Evolutionary conservation across 2,113 vertebrate genomes (phyloP), one percentile per base, ranked within the genome.

Genomic region (Campylorhamphus procurvoides): DNA sequence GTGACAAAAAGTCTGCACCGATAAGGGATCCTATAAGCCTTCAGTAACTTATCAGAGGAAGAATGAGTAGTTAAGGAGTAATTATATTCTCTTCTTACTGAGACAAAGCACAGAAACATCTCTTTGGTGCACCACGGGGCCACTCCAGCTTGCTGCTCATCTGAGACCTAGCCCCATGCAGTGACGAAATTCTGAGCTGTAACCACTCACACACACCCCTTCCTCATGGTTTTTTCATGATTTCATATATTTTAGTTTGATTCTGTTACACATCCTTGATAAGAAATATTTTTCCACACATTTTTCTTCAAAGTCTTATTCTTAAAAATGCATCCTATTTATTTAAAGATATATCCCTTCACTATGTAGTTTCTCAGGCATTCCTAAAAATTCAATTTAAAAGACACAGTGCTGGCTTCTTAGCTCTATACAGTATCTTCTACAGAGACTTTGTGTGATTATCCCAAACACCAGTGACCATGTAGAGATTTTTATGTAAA

Each of bases 91-190:
- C 4, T 14, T 46, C 55, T 84, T 53, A 40, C 6, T 28, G 23
- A 39, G 15, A 84, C 23, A 67, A 85, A 59, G 28, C 44, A 73
- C 19, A 60, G 23, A 18, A 87, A 55, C 1, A 5, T 18, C 35
- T n/a, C 44, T 7, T 10, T 72, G 39, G 42, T 63, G 24, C 47
- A 59, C n/a, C 22, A n/a, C 2, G 11, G 16, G 35, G 35, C 16
- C 74, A n/a, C 33, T 31, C 40, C 3, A 84, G 40, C 37, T 28
- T 49, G 18, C 18, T 72, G 37, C n/a, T 76, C 62, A 37, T 25
- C 18, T 72, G 20, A 67, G 19, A 37, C 8, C 4, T 0, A 20
- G 40, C 19, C n/a, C 37, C 31, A 62, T 1, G 12, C 4, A 47
- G 39, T 8, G 55, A 44, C 15, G 18, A 75, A 83, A 63, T 76